A percentile compares a stretch with the other conserved stretches of the same genome.
Conservation (phyloP, 2,888 invertebrate species). For the Athrips mouffetella region DNA sequence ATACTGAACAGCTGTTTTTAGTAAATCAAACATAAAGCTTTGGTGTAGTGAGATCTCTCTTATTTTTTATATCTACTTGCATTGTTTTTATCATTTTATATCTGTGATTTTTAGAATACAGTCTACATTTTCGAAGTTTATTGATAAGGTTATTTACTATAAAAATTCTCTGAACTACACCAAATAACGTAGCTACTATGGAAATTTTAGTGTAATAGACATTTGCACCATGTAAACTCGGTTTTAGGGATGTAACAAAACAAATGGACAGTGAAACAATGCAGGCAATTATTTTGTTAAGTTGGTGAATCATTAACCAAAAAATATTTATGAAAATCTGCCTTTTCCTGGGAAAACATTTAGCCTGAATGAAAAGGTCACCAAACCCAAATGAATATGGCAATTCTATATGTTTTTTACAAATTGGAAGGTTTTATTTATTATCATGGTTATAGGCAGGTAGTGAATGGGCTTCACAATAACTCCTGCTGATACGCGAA, state of each 20-base stretch:
- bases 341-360: not conserved
- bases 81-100: no score
- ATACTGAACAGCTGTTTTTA: no score
- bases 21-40: no score
- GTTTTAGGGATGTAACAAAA: not conserved
- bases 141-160: no score
- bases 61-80: no score
- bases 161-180: no score
- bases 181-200: no score
- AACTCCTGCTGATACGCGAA: constrained; percentile 47
- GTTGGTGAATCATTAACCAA: not conserved
- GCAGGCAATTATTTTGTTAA: not conserved
- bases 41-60: no score
- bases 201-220: no score
- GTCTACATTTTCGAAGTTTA: no score
- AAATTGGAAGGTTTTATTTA: constrained; percentile 2
- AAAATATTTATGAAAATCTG: not conserved
- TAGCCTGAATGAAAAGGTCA: not conserved
- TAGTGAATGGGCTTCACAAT: constrained; percentile 43
- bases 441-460: constrained; percentile 35
- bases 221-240: no score
- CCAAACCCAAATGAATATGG: not conserved
- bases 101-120: no score
- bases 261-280: not conserved
- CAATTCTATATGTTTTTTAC: not conserved